Percentiles rank a stretch among this genome's conserved stretches.
Conservation (phyloP, 1,140 invertebrate species). For the Ridgeia piscesae region DNA sequence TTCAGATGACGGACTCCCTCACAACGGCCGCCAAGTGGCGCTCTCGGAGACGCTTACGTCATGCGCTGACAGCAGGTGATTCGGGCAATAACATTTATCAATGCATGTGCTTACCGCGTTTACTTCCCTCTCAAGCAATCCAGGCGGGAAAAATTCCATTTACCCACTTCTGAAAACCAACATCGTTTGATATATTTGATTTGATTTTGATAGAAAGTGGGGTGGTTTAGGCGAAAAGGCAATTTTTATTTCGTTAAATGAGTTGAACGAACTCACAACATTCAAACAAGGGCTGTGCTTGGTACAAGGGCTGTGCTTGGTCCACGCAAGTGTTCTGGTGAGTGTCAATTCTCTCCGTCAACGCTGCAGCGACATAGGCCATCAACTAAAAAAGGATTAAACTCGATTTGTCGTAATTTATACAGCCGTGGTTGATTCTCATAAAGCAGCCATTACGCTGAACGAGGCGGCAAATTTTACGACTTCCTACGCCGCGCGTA, state of each 20-base stretch:
- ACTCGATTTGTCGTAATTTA: background rate
- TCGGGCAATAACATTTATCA: background rate
- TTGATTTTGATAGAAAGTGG: background rate
- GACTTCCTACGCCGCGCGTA: background rate
- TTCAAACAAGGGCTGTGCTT: background rate
- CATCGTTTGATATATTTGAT: background rate
- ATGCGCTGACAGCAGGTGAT: background rate
- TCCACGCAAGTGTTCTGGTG: background rate
- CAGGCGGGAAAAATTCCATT: background rate
- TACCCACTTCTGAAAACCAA: background rate
- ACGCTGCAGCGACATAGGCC: background rate
- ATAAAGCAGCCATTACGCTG: background rate
- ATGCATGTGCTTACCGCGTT: background rate
- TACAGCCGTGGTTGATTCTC: background rate
- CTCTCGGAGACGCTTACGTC: background rate
- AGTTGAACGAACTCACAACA: background rate
- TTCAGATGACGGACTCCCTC: background rate
- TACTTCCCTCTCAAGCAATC: background rate
- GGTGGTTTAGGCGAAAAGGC: background rate
- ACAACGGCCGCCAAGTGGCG: slow-evolving; percentile 2
- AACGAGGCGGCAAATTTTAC: slow-evolving; percentile 4
- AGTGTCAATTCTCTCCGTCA: background rate
- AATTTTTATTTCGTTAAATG: background rate
- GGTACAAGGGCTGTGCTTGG: background rate
- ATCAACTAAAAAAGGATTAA: background rate